phyloP scores from a whole-genome alignment of 2,888 invertebrate genomes.

The Amorpha juglandis region DNA sequence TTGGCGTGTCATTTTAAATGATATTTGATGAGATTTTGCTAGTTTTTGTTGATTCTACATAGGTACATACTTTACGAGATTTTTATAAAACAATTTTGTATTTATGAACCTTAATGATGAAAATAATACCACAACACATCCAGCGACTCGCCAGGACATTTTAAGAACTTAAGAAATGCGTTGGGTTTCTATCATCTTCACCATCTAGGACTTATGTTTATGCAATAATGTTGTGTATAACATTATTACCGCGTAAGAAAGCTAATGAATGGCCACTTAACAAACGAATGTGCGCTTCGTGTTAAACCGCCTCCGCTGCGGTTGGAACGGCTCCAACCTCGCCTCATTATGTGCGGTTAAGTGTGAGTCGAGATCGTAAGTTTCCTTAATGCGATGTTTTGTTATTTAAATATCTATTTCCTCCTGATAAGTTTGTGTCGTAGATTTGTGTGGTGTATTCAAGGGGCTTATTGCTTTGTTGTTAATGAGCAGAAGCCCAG shows the following conservation, averaged over 20 bases:
- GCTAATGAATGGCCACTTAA: slow-evolving; percentile 21
- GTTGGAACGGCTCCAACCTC: slow-evolving; percentile 22
- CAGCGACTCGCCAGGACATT: no score
- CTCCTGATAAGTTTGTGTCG: neutral
- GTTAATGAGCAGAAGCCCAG: neutral
- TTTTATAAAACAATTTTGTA: no score
- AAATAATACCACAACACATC: no score
- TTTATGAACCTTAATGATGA: no score
- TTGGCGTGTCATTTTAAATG: no score
- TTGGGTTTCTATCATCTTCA: no score
- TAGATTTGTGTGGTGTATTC: neutral
- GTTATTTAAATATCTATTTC: slow-evolving; percentile 25
- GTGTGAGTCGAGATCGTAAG: slow-evolving; percentile 18
- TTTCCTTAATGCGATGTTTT: slow-evolving; percentile 22
- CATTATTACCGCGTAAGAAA: slow-evolving; percentile 17
- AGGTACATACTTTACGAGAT: no score
- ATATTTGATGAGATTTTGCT: no score
- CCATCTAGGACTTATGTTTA: neutral
- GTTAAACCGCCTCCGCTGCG: slow-evolving; percentile 19
- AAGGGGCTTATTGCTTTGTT: neutral
- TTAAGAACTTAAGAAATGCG: no score
- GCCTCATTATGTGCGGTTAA: slow-evolving; percentile 23
- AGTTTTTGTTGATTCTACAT: no score
- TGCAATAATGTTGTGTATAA: slow-evolving; percentile 15
- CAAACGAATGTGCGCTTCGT: slow-evolving; percentile 22